Conservation (phyloP, 2,888 invertebrate species). For the Aspidapion aeneum region DNA sequence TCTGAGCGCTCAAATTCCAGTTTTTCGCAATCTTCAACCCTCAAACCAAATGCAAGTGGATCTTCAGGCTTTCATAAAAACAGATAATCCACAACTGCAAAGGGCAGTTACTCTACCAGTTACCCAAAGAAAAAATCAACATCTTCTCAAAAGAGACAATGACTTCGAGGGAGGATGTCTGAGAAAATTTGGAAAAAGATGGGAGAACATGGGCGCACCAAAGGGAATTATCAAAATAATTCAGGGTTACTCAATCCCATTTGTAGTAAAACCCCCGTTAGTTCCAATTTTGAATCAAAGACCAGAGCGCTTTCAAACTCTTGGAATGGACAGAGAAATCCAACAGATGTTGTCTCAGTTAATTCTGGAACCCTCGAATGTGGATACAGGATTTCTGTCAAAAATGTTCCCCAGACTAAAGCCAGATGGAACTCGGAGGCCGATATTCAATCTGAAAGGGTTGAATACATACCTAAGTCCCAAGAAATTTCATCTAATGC, state of each 20-base stretch:
- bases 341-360: not conserved
- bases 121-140: too few relatives aligned
- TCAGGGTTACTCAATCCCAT: not conserved
- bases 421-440: not conserved
- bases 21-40: too few relatives aligned
- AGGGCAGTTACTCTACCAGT: too few relatives aligned
- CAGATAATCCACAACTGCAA: too few relatives aligned
- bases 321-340: not conserved
- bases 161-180: too few relatives aligned
- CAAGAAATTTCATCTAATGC: not conserved
- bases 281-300: not conserved
- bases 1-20: not conserved
- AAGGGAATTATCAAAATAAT: slow-evolving; percentile 13
- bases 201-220: too few relatives aligned
- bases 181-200: not conserved
- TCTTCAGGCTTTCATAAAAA: too few relatives aligned
- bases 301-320: not conserved
- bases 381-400: not conserved
- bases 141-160: too few relatives aligned
- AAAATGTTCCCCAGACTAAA: not conserved
- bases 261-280: not conserved
- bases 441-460: not conserved
- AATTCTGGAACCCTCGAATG: not conserved
- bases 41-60: too few relatives aligned
- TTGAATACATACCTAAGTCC: not conserved